These are phyloP conservation scores for Oostethus manadensis DNA, from an alignment of 2,113 vertebrate genomes.

Conservation along the genomic window DNA sequence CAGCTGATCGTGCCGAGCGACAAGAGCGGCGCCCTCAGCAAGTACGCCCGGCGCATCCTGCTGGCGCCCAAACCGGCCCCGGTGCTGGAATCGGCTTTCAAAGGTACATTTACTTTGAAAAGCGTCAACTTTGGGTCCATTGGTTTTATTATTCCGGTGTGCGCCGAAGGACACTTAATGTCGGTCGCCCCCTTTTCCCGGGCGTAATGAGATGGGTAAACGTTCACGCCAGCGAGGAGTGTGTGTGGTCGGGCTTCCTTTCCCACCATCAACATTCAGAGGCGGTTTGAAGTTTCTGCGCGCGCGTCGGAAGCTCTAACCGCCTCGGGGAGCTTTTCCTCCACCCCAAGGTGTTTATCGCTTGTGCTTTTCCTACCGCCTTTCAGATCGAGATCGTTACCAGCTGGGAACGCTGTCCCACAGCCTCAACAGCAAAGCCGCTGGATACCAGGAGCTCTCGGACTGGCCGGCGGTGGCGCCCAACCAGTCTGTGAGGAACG, in stretches of 20 bases:
- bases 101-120: conserved; percentile 75
- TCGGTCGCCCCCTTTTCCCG: conserved; percentile 29
- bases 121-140: background rate
- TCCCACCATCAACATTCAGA: conserved; percentile 84
- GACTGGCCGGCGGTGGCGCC: conserved; percentile 89
- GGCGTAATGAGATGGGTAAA: conserved; percentile 67
- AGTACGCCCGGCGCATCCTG: conserved; percentile 94
- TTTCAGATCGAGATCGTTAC: conserved; percentile 89
- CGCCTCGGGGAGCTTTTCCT: conserved; percentile 67
- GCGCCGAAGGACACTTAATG: conserved; percentile 54
- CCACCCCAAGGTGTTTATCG: background rate
- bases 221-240: conserved; percentile 38
- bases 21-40: conserved; percentile 91
- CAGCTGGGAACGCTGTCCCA: conserved; percentile 95
- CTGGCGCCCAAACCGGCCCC: conserved; percentile 94
- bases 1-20: conserved; percentile 97
- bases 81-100: conserved; percentile 90
- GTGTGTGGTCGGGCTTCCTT: conserved; percentile 22
- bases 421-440: conserved; percentile 82
- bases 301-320: conserved; percentile 82
- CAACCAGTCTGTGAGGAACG: conserved; percentile 88
- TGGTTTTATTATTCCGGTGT: conserved; percentile 51
- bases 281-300: conserved; percentile 78
- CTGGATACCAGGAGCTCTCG: conserved; percentile 89
- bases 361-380: conserved; percentile 15